Base-by-base conservation (phyloP, 1,140 invertebrate species). In the Drosophila simulans region DNA sequence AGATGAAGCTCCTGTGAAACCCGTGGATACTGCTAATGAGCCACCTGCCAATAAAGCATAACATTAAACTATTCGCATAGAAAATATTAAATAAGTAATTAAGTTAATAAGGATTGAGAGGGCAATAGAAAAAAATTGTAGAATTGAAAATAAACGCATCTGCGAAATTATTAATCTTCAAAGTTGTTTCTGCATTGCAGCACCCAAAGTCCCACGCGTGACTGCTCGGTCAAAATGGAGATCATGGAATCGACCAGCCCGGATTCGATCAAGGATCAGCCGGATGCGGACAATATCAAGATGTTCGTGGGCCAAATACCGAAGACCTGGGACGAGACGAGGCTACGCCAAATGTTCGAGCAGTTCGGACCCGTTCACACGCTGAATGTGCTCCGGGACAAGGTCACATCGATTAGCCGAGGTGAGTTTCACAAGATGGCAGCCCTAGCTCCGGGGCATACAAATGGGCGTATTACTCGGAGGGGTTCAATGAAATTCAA, bases 291-390 rank as follows among this genome's bases (percentile, higher is more conserved):
- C 93, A 97, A 98, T 90, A 99, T 99, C 86, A 99, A 99, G 95
- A 99, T 99, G 98, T 99, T 99, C 94, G 98, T 99, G 31, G 97
- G 97, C 27, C 97, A 99, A 93, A 98, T 99, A 90, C 98, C 99
- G 5, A 95, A 98, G 54, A 96, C 96, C 54, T 99, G 99, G 98
- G 97, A 98, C 93, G 99, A 99, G 93, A 96, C 96, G 90, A 98
- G 99, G 91, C 95, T 99, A 12, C 95, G 96, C 73, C 95, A 96
- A 90, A 96, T 99, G 95, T 99, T 99, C 93, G 97, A 99, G 91
- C 97, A 98, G 93, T 99, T 97, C 93, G 99, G 99, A 17, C 94
- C 97, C 53, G 98, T 99, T 55, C 97, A 98, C 93, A 97, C 98
- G 93, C 96, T 99, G 92, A 99, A 99, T 94, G 97, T 99, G 66